A percentile compares a stretch with the other conserved stretches of the same genome.
These are phyloP conservation scores for Pseudococcus longispinus DNA, from an alignment of 2,888 invertebrate species.

Conservation along the genomic window DNA sequence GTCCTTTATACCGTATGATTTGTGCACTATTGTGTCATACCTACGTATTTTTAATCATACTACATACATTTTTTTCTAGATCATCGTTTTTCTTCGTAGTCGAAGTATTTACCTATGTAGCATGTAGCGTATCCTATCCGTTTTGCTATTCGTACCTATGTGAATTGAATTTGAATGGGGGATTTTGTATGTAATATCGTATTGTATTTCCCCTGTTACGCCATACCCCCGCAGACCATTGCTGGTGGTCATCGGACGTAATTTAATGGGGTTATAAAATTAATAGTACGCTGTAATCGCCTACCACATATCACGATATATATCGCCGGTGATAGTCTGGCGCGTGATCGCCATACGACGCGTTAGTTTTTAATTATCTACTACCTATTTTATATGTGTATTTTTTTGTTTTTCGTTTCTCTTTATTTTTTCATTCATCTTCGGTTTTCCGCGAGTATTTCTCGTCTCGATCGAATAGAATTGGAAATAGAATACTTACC, in stretches of 20 bases:
- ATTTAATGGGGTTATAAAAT: not conserved
- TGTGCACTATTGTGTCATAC: not conserved
- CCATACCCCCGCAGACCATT: too few species aligned
- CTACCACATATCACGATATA: conserved; percentile 51
- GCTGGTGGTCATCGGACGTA: not conserved
- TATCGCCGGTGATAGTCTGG: conserved; percentile 37
- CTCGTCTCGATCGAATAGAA: not conserved
- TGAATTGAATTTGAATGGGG: not conserved
- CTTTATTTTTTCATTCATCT: not conserved
- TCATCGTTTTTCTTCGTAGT: not conserved
- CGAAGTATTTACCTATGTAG: not conserved
- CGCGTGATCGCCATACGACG: conserved; percentile 1
- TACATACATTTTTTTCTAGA: not conserved
- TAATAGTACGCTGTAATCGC: conserved; percentile 40
- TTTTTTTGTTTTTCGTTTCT: not conserved
- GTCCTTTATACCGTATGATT: not conserved
- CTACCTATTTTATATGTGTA: conserved; percentile 6
- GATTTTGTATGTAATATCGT: too few species aligned
- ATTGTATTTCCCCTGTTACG: not conserved
- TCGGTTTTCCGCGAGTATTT: not conserved
- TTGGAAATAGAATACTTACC: too few species aligned
- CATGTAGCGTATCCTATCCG: not conserved
- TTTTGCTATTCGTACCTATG: not conserved
- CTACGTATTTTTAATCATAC: not conserved
- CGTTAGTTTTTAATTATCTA: conserved; percentile 27